Evolutionary conservation across 2,113 vertebrate genomes (phyloP), one percentile per base, ranked within the genome.

Genomic region (Pelusios castaneus): DNA sequence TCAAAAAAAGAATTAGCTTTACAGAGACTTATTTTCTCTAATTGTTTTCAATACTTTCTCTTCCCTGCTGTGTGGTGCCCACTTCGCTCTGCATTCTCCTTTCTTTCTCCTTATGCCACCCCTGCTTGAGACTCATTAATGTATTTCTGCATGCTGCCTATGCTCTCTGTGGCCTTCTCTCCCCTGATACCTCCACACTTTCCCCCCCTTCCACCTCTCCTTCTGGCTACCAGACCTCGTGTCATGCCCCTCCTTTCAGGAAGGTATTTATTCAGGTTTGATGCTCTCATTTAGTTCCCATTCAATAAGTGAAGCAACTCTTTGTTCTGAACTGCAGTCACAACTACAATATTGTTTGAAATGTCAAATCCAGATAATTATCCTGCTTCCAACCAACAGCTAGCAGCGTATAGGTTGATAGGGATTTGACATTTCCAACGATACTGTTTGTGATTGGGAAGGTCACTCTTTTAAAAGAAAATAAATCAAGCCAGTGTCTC

Each of bases 391-490:
- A 80, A 85, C 73, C 85, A 94, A 47, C 41, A 82, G 76, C 56
- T 70, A 85, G 41, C 55, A 86, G 75, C 83, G 54, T 51, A 78
- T 22, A 84, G 85, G 34, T 43, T 80, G 83, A 86, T 25, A 67
- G 70, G 82, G 60, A 90, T 17, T 80, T 83, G 45, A 80, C 13
- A 58, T 94, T 90, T 91, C 41, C 84, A 95, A 89, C 41, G 81
- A 41, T 63, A 60, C 34, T 84, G 12, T 89, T 87, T 55, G 29
- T 22, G 89, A 70, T 87, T 60, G 81, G 10, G 55, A 89, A 93
- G 73, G 3, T 13, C n/a, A 8, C 70, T 45, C 31, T 11, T 75
- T 86, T 63, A 4, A 19, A 55, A 63, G 31, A 38, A 92, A 88
- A 77, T 77, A 83, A 41, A 79, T 78, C 11, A 70, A 80, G 11